Evolutionary conservation across 2,113 vertebrate species (phyloP).

Genomic region (Mobula hypostoma): DNA sequence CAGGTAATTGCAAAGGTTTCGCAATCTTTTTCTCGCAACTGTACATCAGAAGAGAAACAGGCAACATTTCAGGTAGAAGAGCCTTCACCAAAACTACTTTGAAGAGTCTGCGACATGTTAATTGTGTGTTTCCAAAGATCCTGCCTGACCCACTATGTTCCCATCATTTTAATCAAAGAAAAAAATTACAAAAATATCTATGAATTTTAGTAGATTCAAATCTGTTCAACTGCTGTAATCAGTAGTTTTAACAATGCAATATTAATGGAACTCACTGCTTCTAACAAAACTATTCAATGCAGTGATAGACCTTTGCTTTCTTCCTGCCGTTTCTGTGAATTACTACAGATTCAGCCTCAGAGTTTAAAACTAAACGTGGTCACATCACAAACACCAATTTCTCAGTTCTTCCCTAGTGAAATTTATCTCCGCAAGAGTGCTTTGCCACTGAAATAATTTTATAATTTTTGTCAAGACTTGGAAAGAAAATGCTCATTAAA

Average conservation of each 20-base stretch:
- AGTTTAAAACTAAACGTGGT: background rate
- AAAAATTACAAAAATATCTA: background rate
- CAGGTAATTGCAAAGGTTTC: too few species aligned
- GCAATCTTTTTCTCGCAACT: too few species aligned
- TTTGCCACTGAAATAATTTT: background rate
- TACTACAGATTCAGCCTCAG: background rate
- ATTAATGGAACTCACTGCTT: background rate
- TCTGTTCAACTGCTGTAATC: background rate
- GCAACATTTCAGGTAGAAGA: too few species aligned
- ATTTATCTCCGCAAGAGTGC: background rate
- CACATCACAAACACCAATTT: background rate
- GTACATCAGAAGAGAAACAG: too few species aligned
- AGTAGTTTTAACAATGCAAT: background rate
- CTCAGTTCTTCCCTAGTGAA: background rate
- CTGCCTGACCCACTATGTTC: too few species aligned
- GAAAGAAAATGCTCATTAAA: background rate
- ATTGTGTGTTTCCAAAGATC: too few species aligned
- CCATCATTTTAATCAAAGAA: background rate
- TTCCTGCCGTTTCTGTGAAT: background rate
- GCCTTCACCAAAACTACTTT: too few species aligned
- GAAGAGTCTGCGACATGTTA: too few species aligned
- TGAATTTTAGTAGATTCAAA: background rate
- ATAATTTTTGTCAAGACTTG: background rate
- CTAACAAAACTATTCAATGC: background rate
- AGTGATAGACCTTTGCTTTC: background rate